Evolutionary conservation across 2,797 vertebrate genomes (phyloP).

Genomic region (Peromyscus melanophrys): DNA sequence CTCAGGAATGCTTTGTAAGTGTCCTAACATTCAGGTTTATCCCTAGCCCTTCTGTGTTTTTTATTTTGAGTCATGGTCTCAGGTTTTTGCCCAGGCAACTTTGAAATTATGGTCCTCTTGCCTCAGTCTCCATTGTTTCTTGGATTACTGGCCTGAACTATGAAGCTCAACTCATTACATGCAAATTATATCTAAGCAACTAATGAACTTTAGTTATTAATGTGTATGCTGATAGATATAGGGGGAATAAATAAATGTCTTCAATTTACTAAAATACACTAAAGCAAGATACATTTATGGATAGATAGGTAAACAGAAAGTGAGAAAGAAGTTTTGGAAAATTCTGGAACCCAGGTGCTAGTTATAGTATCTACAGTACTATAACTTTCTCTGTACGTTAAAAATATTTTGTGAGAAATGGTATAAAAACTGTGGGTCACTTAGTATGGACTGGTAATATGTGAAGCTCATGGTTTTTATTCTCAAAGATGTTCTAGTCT

Average conservation of each 20-base stretch:
- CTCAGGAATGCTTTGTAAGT: neutral
- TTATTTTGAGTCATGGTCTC: neutral
- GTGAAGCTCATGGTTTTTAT: neutral
- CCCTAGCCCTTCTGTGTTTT: neutral
- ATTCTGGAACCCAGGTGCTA: neutral
- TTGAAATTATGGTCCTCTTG: neutral
- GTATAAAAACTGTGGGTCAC: neutral
- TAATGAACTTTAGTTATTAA: neutral
- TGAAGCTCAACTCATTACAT: neutral
- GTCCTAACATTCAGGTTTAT: neutral
- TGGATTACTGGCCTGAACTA: neutral
- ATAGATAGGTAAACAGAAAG: neutral
- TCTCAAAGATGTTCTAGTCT: neutral
- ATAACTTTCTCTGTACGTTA: constrained; percentile 6
- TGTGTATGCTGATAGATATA: neutral
- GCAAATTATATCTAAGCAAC: neutral
- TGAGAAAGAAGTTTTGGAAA: neutral
- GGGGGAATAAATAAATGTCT: neutral
- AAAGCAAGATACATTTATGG: neutral
- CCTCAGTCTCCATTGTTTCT: neutral
- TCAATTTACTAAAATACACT: neutral
- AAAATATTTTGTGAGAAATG: neutral
- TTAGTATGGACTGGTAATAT: neutral
- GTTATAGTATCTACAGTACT: neutral
- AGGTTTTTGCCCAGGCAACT: neutral